A percentile compares a stretch with the other conserved stretches of the same genome.
These are phyloP conservation scores for Brenthis ino DNA, from an alignment of 2,888 invertebrate genomes.

Conservation along the genomic window DNA sequence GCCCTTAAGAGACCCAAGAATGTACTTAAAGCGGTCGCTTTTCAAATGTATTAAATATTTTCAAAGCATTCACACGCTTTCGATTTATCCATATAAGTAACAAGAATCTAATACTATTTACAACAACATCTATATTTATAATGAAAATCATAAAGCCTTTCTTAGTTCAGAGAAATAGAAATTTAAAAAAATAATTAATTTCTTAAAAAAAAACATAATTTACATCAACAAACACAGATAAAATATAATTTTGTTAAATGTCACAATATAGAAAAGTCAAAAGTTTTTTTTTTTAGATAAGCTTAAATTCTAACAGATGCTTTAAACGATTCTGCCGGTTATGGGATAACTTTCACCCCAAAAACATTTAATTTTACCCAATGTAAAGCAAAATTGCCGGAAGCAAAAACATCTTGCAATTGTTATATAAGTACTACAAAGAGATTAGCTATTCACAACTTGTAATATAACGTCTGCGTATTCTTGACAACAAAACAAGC, in stretches of 20 bases:
- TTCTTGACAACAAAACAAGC: background rate
- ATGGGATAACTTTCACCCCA: conserved; percentile 10
- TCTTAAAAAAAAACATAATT: no score
- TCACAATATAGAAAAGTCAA: no score
- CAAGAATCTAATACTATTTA: background rate
- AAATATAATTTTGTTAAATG: no score
- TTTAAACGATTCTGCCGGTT: conserved; percentile 10
- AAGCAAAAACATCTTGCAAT: conserved; percentile 46
- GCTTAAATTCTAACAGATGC: no score
- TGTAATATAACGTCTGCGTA: conserved; percentile 30
- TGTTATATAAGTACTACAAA: conserved; percentile 41
- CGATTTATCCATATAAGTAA: background rate
- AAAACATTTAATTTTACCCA: background rate
- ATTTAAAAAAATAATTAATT: no score
- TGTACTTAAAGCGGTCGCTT: conserved; percentile 22
- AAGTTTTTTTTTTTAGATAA: no score
- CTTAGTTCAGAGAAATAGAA: no score
- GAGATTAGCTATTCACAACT: conserved; percentile 47
- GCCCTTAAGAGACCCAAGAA: conserved; percentile 22
- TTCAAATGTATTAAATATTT: conserved; percentile 4
- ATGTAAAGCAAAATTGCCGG: conserved; percentile 40
- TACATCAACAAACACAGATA: no score
- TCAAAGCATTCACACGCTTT: conserved; percentile 7
- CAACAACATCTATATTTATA: no score
- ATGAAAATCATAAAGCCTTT: no score